Evolutionary conservation across 2,888 invertebrate species (phyloP).

Genomic region (Drosophila testacea): DNA sequence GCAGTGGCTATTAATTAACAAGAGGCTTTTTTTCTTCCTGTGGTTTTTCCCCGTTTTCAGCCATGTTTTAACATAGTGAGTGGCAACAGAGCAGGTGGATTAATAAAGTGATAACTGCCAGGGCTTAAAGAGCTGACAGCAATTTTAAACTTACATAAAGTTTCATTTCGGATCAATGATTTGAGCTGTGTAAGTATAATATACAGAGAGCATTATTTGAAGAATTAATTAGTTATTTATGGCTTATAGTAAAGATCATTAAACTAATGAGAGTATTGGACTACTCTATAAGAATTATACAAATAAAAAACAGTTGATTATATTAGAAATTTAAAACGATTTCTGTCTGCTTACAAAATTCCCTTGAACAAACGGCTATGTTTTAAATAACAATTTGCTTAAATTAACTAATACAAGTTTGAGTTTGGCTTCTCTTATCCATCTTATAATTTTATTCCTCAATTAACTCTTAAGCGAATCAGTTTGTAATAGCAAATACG

Average conservation of each 20-base stretch:
- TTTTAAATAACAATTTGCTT: too few relatives aligned
- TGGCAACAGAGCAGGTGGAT: slow-evolving; percentile 41
- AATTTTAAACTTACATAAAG: neutral
- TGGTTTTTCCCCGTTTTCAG: neutral
- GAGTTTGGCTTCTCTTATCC: neutral
- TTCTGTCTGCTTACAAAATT: too few relatives aligned
- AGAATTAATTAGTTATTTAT: too few relatives aligned
- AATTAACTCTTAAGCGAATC: slow-evolving; percentile 8
- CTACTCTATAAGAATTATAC: too few relatives aligned
- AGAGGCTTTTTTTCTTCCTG: slow-evolving; percentile 44
- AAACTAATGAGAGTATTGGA: too few relatives aligned
- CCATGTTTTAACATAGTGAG: slow-evolving; percentile 8
- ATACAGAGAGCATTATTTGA: too few relatives aligned
- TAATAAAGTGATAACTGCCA: slow-evolving; percentile 45
- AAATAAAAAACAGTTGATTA: too few relatives aligned
- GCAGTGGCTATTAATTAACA: slow-evolving; percentile 70
- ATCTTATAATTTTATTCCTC: neutral
- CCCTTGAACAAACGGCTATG: too few relatives aligned
- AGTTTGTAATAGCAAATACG: neutral
- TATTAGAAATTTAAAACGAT: too few relatives aligned
- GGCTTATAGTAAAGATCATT: too few relatives aligned
- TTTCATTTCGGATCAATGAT: slow-evolving; percentile 7
- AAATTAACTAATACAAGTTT: too few relatives aligned
- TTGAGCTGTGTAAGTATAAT: neutral
- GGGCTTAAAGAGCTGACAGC: slow-evolving; percentile 2